Conservation (phyloP, 2,113 vertebrate genomes). For the Cariama cristata region DNA sequence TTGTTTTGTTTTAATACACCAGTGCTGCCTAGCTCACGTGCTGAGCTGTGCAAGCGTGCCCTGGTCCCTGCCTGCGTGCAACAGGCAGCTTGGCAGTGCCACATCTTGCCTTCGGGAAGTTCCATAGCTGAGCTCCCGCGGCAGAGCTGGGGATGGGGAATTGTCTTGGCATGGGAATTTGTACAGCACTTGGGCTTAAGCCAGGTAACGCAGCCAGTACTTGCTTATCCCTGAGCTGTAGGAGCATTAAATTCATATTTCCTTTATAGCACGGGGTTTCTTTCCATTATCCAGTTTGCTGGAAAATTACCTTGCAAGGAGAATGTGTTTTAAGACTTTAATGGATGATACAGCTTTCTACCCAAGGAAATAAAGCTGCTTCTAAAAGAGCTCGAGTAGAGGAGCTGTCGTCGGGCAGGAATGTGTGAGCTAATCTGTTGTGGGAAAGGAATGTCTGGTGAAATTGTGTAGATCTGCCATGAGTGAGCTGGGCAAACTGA, state of each 20-base stretch:
- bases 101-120: neutral
- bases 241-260: conserved; percentile 29
- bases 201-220: neutral
- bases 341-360: conserved; percentile 11
- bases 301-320: neutral
- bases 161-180: conserved; percentile 4
- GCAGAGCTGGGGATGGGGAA: neutral
- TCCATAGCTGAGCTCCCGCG: neutral
- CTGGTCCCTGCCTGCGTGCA: neutral
- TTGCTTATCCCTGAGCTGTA: conserved; percentile 16
- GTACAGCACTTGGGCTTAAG: neutral
- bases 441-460: neutral
- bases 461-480: neutral
- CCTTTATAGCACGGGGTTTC: neutral
- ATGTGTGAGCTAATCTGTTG: neutral
- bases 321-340: neutral
- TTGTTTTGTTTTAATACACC: neutral
- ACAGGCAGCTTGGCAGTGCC: neutral
- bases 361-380: neutral
- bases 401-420: neutral
- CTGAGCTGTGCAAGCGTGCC: neutral
- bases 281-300: conserved; percentile 50
- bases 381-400: neutral
- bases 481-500: neutral
- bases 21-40: neutral